These are phyloP conservation scores for Diachrysia chrysitis DNA, from an alignment of 2,888 invertebrate genomes.

Conservation along the genomic window DNA sequence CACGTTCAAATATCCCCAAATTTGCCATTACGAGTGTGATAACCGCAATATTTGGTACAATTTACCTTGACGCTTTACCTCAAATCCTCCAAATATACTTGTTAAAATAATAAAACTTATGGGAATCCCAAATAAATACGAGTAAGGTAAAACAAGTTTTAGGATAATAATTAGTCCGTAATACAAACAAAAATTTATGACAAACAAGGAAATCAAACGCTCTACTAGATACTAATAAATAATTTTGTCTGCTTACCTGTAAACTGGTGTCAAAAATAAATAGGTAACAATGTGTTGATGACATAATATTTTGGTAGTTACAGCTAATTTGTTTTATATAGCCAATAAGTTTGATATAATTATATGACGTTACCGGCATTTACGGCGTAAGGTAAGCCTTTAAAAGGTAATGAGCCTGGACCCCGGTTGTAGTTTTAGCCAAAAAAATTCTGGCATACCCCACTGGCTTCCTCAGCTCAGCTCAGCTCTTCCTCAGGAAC, in stretches of 20 bases:
- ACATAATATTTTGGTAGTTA: background rate
- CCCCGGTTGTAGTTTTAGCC: too few species aligned
- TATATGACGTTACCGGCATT: too few species aligned
- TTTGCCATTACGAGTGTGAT: background rate
- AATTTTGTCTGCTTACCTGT: constrained; percentile 21
- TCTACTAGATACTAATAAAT: constrained; percentile 12
- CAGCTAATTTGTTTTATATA: background rate
- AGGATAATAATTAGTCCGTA: constrained; percentile 19
- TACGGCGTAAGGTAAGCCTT: too few species aligned
- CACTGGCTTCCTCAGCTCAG: too few species aligned
- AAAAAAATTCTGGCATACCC: too few species aligned
- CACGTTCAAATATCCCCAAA: background rate
- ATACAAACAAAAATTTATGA: constrained; percentile 37
- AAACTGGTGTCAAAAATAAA: background rate
- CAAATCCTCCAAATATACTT: constrained; percentile 8
- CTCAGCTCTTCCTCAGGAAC: too few species aligned
- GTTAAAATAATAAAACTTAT: constrained; percentile 13
- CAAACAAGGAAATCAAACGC: constrained; percentile 42
- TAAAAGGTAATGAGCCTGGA: too few species aligned
- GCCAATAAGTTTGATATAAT: too few species aligned
- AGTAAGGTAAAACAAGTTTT: constrained; percentile 31
- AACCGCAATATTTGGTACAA: constrained; percentile 10
- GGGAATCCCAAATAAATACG: constrained; percentile 34
- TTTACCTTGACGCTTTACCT: constrained; percentile 28
- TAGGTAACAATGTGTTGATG: background rate